A percentile compares a stretch with the other conserved stretches of the same genome.
These are phyloP conservation scores for Trididemnum clinides DNA, from an alignment of 23 tunicate genomes.

Conservation along the genomic window DNA sequence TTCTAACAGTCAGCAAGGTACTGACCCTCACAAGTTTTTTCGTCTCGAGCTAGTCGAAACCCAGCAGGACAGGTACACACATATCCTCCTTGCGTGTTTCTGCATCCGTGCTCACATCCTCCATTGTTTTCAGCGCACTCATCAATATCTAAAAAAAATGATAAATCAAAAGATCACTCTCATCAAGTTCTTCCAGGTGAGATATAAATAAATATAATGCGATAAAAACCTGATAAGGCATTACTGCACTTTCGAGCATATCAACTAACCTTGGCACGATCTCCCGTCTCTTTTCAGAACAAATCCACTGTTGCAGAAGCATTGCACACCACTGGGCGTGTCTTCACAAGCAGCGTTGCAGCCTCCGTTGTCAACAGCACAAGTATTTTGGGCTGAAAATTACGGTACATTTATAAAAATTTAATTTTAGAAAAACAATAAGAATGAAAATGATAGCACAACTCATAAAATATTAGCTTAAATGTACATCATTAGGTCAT, in stretches of 20 bases:
- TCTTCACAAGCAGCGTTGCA: constrained; percentile 67
- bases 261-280: constrained; percentile 62
- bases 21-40: constrained; percentile 65
- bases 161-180: too few relatives aligned
- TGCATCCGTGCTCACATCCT: constrained; percentile 60
- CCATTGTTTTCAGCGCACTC: constrained; percentile 71
- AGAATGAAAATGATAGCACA: too few relatives aligned
- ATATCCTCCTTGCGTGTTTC: constrained; percentile 75
- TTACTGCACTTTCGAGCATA: too few relatives aligned
- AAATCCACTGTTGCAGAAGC: constrained; percentile 63
- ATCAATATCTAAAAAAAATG: constrained; percentile 52
- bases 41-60: constrained; percentile 48
- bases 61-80: constrained; percentile 72
- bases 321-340: constrained; percentile 75
- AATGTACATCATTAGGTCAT: too few relatives aligned
- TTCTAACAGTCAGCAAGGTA: too few relatives aligned
- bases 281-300: constrained; percentile 40
- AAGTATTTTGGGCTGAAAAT: constrained; percentile 26
- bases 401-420: too few relatives aligned
- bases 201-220: too few relatives aligned
- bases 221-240: too few relatives aligned
- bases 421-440: too few relatives aligned
- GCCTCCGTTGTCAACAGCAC: constrained; percentile 81
- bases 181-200: too few relatives aligned
- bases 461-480: too few relatives aligned